A percentile compares a stretch with the other conserved stretches of the same genome.
These are phyloP conservation scores for Pectinophora gossypiella DNA, from an alignment of 1,140 invertebrate genomes.

Conservation along the genomic window DNA sequence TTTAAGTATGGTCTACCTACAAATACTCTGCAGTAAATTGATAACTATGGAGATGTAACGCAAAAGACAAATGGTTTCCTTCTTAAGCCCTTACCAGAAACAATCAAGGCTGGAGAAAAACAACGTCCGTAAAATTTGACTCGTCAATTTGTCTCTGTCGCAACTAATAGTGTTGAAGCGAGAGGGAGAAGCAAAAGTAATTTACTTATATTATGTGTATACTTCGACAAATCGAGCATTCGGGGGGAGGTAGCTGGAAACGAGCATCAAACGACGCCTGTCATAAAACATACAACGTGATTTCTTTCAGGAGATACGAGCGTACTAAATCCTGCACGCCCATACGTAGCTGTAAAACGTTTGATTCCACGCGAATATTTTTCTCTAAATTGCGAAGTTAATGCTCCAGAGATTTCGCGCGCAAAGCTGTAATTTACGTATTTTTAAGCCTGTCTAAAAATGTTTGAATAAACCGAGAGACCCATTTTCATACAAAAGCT, in stretches of 20 bases:
- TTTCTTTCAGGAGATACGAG: neutral
- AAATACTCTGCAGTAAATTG: neutral
- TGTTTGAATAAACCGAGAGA: constrained; percentile 2
- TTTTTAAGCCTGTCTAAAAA: neutral
- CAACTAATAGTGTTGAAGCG: constrained; percentile 14
- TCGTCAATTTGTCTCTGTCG: constrained; percentile 31
- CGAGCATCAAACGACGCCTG: neutral
- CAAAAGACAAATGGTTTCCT: constrained; percentile 16
- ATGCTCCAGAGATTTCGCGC: neutral
- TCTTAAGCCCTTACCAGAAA: constrained; percentile 18
- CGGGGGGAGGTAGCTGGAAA: neutral
- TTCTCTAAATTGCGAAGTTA: neutral
- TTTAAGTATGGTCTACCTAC: no score
- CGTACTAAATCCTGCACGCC: neutral
- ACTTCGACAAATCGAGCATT: neutral
- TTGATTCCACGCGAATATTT: neutral
- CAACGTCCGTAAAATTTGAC: constrained; percentile 31
- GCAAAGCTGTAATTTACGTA: neutral
- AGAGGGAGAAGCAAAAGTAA: constrained; percentile 6
- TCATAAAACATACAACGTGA: constrained; percentile 11
- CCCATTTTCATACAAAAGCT: constrained; percentile 3
- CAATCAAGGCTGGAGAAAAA: constrained; percentile 23
- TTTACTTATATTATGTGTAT: neutral
- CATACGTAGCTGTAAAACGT: neutral
- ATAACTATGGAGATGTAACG: constrained; percentile 2